Conservation (phyloP, 2,888 invertebrate genomes). For the Polietes domitor region DNA sequence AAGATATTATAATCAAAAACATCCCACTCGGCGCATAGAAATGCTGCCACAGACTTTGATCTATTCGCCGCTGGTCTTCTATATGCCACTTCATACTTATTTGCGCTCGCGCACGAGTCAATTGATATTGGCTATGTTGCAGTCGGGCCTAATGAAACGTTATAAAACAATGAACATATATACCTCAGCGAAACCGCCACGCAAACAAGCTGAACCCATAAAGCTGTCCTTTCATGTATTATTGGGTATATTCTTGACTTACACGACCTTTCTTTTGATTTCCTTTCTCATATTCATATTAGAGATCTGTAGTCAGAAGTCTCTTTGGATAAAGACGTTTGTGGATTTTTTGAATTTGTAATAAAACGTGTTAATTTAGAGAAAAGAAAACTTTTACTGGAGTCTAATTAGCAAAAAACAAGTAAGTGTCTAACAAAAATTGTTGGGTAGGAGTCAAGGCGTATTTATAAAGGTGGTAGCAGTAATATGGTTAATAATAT, state of each 20-base stretch:
- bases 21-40: conserved; percentile 57
- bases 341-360: conserved; percentile 70
- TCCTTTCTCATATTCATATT: conserved; percentile 71
- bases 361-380: not conserved
- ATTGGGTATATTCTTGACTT: conserved; percentile 71
- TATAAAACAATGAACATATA: conserved; percentile 71
- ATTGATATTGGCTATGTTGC: conserved; percentile 72
- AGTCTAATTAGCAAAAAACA: no score
- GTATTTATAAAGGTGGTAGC: no score
- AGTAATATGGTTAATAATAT: no score
- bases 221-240: conserved; percentile 71
- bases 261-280: conserved; percentile 66
- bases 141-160: conserved; percentile 71
- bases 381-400: no score
- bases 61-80: conserved; percentile 73
- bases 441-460: no score
- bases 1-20: conserved; percentile 68
- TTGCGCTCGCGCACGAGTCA: conserved; percentile 69
- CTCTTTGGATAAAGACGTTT: conserved; percentile 55
- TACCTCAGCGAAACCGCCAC: conserved; percentile 37
- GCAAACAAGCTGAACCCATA: conserved; percentile 67
- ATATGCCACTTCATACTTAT: conserved; percentile 75
- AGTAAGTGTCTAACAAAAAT: no score
- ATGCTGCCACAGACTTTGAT: conserved; percentile 70
- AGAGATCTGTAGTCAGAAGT: conserved; percentile 69